Base-by-base conservation (phyloP, 92 coral and sea anemone species). In the Muricea muricata region DNA sequence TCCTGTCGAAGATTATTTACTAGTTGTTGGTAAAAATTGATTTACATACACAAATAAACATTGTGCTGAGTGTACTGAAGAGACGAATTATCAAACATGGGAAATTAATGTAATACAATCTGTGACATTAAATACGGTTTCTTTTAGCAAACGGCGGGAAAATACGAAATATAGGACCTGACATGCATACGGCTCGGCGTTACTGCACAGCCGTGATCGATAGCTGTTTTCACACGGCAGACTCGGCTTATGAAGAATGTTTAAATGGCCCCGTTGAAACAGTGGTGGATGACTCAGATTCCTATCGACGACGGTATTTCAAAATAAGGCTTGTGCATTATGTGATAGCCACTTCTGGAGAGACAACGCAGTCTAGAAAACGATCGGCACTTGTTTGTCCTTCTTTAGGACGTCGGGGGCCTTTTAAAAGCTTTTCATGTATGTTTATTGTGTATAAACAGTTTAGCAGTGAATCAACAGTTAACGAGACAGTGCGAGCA, bases 51-150 rank as follows among this genome's bases (percentile, higher is more conserved):
- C 60, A 9, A 73, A 73, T 41, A 46, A 24, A 11, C 79, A 73
- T 20, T 73, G 79, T 60, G 79, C 79, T 28, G 23, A 42, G 18
- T 73, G 79, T 73, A 39, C 42, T 18, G 79, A 60, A 8, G 57
- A 20, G 18, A 28, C 6, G 4, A 63, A 10, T 15, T 63, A 63
- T 28, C 28, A 0, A 1, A 4, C 70, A 20, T 63, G 70, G 70
- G 70, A 63, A 1, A 7, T 63, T 29, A 28, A 1, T 3, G 37
- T 63, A 7, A 28, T 72, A 40, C 25, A 47, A 39, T 39, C 15
- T 72, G 26, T 55, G 42, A 21, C 56, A 35, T 25, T 40, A 72
- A 72, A 14, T 72, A 1, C 21, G 55, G 15, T 72, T 72, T 47
- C 20, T 12, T 14, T 25, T 72, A 21, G 54, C 48, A 13, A 72